Conservation (phyloP, 1,140 invertebrate species). For the Drosophila mauritiana region DNA sequence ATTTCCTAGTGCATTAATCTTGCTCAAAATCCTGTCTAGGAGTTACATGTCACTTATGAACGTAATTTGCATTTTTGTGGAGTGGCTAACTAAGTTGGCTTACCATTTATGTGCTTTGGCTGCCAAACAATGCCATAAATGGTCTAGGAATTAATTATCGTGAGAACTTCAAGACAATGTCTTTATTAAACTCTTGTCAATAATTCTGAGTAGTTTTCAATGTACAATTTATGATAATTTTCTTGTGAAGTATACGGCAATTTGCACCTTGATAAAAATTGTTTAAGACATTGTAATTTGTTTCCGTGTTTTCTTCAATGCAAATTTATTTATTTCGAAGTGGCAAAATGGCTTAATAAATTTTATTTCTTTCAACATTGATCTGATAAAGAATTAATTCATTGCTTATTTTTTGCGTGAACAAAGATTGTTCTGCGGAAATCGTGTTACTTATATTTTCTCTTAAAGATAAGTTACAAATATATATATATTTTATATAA, state of each 20-base stretch:
- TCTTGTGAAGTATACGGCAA: too few relatives aligned
- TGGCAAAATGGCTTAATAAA: not conserved
- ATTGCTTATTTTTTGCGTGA: too few relatives aligned
- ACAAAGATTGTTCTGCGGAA: too few relatives aligned
- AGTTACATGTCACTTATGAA: slow-evolving; percentile 34
- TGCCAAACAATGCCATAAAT: slow-evolving; percentile 28
- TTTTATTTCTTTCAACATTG: not conserved
- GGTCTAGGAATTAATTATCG: slow-evolving; percentile 36
- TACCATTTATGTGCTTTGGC: not conserved
- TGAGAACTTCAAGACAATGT: slow-evolving; percentile 10
- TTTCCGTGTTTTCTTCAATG: not conserved
- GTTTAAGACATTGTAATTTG: not conserved
- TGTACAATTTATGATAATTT: not conserved
- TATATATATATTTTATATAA: too few relatives aligned
- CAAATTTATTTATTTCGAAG: not conserved
- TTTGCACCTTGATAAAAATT: too few relatives aligned
- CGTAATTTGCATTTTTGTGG: slow-evolving; percentile 38
- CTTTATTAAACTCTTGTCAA: not conserved
- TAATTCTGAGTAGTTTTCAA: not conserved
- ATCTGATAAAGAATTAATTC: not conserved
- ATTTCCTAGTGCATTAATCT: slow-evolving; percentile 76
- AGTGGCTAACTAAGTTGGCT: slow-evolving; percentile 15
- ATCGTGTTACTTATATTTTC: too few relatives aligned
- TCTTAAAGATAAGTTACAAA: too few relatives aligned
- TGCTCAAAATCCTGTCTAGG: slow-evolving; percentile 56